Percentiles rank a stretch among this genome's conserved stretches.
These are phyloP conservation scores for Leucosticte australis DNA, from an alignment of 2,113 vertebrate species.

Conservation along the genomic window DNA sequence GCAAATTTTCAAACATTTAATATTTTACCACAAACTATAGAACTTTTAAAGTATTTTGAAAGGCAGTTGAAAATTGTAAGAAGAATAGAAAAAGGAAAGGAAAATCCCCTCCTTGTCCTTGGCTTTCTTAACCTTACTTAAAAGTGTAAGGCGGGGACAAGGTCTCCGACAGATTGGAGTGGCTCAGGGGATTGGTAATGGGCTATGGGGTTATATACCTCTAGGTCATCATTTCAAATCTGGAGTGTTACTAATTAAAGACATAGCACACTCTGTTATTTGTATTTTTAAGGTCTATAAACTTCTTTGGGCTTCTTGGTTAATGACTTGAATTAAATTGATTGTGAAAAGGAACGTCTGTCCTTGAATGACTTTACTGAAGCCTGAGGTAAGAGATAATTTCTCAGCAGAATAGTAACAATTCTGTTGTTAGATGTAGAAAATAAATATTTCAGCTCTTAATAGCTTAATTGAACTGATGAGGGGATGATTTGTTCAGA, in stretches of 20 bases:
- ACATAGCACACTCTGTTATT: conserved; percentile 49
- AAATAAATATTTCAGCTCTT: neutral
- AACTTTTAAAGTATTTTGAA: neutral
- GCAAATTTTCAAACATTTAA: neutral
- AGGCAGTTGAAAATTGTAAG: neutral
- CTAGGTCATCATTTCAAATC: conserved; percentile 52
- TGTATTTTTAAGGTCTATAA: conserved; percentile 69
- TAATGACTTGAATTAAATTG: conserved; percentile 69
- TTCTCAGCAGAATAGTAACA: neutral
- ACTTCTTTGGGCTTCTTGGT: conserved; percentile 61
- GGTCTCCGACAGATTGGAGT: neutral
- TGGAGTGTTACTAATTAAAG: conserved; percentile 65
- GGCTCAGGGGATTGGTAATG: conserved; percentile 41
- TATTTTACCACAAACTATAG: neutral
- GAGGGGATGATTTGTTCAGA: neutral
- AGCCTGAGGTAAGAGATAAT: neutral
- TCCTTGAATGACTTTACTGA: conserved; percentile 53
- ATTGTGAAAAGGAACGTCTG: conserved; percentile 56
- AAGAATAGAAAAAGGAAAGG: neutral
- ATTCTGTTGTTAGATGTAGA: neutral
- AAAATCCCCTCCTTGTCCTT: neutral
- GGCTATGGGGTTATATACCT: conserved; percentile 23
- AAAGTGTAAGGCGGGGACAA: neutral
- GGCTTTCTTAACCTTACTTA: conserved; percentile 9
- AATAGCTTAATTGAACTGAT: neutral